Percentiles rank a stretch among this genome's conserved stretches.
These are phyloP conservation scores for Tupaia chinensis DNA, from an alignment of 2,113 vertebrate genomes.

Conservation along the genomic window DNA sequence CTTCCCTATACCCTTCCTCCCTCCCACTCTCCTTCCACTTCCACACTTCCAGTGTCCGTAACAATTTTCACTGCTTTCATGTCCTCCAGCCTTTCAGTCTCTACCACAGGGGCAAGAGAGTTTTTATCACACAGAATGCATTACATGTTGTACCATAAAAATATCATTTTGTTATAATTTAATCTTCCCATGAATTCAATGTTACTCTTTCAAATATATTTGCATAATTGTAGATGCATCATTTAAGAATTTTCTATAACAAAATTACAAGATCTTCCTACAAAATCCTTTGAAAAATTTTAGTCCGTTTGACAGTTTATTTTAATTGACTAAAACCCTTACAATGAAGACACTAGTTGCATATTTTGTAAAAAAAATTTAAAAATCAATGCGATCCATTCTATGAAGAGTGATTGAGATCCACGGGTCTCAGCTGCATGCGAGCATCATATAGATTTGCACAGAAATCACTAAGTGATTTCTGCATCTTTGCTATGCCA, in stretches of 20 bases:
- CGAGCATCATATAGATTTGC: background rate
- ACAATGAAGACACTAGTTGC: background rate
- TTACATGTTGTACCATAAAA: background rate
- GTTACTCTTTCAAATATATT: constrained; percentile 36
- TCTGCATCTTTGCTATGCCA: background rate
- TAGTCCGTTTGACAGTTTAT: background rate
- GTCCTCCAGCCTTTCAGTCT: too few relatives aligned
- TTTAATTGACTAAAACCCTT: background rate
- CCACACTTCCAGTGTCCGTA: too few relatives aligned
- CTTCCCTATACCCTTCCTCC: too few relatives aligned
- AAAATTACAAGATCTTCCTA: background rate
- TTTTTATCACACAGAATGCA: background rate
- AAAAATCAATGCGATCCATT: background rate
- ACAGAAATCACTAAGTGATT: background rate
- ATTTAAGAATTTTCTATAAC: background rate
- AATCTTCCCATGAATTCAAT: background rate
- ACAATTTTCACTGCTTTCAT: too few relatives aligned
- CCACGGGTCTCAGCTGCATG: background rate
- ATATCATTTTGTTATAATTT: constrained; percentile 1
- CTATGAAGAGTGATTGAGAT: background rate
- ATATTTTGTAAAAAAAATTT: background rate
- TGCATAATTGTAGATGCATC: background rate
- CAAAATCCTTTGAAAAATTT: constrained; percentile 7
- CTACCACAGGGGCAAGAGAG: background rate
- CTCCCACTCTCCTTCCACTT: too few relatives aligned